Percentiles rank a stretch among this genome's conserved stretches.
These are phyloP conservation scores for Agapostemon virescens DNA, from an alignment of 2,888 invertebrate genomes.

Conservation along the genomic window DNA sequence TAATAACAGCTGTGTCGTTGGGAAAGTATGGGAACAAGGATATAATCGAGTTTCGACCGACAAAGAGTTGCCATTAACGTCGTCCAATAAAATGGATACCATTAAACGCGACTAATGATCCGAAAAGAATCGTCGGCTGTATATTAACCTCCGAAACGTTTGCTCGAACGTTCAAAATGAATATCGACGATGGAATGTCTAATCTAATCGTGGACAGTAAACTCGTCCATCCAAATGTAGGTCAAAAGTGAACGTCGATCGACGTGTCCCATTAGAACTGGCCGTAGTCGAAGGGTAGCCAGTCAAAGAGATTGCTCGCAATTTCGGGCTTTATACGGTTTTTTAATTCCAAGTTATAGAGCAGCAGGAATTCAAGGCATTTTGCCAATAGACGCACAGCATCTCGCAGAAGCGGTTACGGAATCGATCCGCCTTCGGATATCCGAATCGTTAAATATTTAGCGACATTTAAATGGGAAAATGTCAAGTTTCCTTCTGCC, in stretches of 20 bases:
- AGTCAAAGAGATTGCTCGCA: slow-evolving; percentile 24
- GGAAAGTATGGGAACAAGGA: neutral
- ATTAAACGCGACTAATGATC: slow-evolving; percentile 1
- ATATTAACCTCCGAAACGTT: neutral
- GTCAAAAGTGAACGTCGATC: slow-evolving; percentile 59
- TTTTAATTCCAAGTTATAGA: neutral
- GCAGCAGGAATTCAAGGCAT: neutral
- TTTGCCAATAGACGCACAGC: slow-evolving; percentile 22
- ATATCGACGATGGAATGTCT: slow-evolving; percentile 46
- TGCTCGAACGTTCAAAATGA: slow-evolving; percentile 12
- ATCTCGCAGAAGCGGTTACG: neutral
- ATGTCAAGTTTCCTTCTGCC: neutral
- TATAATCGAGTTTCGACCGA: neutral
- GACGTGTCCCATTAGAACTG: slow-evolving; percentile 36
- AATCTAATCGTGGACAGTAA: slow-evolving; percentile 27
- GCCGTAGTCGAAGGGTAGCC: slow-evolving; percentile 13
- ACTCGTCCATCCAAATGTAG: slow-evolving; percentile 50
- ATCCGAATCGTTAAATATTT: slow-evolving; percentile 8
- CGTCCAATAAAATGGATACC: neutral
- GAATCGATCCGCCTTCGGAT: neutral
- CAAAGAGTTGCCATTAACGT: neutral
- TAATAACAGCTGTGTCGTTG: neutral
- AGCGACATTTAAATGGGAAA: neutral
- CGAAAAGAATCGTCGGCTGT: neutral
- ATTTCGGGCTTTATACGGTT: neutral